phyloP scores from a whole-genome alignment of 2,113 vertebrate genomes.

The Gulo gulo region DNA sequence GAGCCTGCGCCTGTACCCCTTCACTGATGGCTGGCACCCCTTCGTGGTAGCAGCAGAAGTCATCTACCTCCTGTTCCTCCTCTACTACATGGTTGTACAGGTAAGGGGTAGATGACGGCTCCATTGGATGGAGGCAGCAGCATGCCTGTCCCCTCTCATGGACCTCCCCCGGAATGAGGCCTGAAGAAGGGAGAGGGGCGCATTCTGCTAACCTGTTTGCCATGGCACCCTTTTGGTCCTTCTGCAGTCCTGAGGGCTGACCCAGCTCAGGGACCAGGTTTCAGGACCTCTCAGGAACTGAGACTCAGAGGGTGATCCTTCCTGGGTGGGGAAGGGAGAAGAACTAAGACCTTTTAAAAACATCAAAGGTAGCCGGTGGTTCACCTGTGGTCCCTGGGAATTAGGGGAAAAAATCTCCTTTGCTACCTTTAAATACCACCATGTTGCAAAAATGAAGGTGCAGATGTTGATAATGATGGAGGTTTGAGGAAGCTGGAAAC shows the following conservation, averaged over 20 bases:
- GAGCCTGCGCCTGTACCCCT: constrained; percentile 92
- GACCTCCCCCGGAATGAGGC: background rate
- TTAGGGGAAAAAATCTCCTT: background rate
- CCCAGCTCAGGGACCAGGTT: background rate
- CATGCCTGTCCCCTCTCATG: background rate
- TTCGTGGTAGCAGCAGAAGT: constrained; percentile 93
- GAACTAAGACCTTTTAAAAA: background rate
- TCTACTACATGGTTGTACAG: constrained; percentile 95
- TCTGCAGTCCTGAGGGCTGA: background rate
- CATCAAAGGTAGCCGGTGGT: background rate
- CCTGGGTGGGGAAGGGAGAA: background rate
- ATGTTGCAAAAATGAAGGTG: background rate
- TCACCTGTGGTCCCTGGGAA: background rate
- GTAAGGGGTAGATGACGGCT: constrained; percentile 77
- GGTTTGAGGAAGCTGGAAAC: background rate
- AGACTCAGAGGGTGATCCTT: background rate
- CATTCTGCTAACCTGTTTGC: background rate
- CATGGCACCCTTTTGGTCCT: background rate
- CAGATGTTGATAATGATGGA: background rate
- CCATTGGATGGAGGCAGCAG: background rate
- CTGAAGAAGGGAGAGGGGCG: background rate
- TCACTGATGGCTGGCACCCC: constrained; percentile 90
- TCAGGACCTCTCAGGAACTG: background rate
- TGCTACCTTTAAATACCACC: background rate
- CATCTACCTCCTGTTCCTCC: constrained; percentile 92